These are phyloP conservation scores for Eudemis profundana DNA, from an alignment of 2,888 invertebrate species.

Conservation along the genomic window DNA sequence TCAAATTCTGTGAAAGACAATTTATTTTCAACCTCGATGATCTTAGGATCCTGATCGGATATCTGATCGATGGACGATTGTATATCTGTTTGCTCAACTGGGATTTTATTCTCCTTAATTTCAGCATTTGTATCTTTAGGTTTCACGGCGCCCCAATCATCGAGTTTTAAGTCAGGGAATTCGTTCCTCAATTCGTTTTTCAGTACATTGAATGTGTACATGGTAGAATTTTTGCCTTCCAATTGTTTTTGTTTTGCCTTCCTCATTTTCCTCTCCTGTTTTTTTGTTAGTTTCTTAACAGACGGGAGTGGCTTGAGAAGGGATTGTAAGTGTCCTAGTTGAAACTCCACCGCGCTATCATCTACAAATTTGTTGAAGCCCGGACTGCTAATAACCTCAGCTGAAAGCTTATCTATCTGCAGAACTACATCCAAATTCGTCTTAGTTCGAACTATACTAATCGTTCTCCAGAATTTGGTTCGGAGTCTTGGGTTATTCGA, in stretches of 20 bases:
- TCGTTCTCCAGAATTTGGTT: conserved; percentile 76
- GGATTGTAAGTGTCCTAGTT: conserved; percentile 72
- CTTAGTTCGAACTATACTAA: conserved; percentile 64
- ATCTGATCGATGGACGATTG: conserved; percentile 33
- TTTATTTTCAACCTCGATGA: conserved; percentile 50
- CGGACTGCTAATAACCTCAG: conserved; percentile 67
- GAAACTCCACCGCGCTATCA: conserved; percentile 62
- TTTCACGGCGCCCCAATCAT: conserved; percentile 39
- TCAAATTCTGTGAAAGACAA: conserved; percentile 41
- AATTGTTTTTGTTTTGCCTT: conserved; percentile 28
- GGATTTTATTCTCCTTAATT: not conserved
- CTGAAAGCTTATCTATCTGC: conserved; percentile 77
- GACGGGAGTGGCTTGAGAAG: conserved; percentile 65
- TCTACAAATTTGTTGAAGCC: conserved; percentile 66
- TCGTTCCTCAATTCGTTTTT: conserved; percentile 41
- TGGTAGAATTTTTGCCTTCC: conserved; percentile 32
- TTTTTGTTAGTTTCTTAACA: conserved; percentile 61
- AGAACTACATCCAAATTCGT: conserved; percentile 68
- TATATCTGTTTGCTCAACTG: conserved; percentile 20
- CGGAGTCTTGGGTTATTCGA: conserved; percentile 70
- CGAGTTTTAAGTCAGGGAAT: conserved; percentile 44
- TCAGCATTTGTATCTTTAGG: not conserved
- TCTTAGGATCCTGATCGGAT: conserved; percentile 53
- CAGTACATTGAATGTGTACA: conserved; percentile 44
- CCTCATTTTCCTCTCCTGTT: conserved; percentile 47